Evolutionary conservation across 2,113 vertebrate genomes (phyloP).

Genomic region (Etheostoma cragini): DNA sequence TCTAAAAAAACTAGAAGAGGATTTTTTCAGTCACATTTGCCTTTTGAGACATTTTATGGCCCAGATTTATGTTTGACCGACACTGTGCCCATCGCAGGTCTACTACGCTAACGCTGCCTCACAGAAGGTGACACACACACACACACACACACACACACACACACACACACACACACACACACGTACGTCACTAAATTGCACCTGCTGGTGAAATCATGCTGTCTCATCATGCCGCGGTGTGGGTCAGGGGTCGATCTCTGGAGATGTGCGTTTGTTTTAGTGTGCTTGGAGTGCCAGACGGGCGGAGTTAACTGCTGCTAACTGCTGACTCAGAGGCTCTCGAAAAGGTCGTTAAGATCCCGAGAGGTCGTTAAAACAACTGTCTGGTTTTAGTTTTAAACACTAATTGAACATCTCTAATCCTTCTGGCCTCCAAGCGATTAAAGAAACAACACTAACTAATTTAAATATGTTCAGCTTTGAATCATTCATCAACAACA

Average conservation of each 20-base stretch:
- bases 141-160: background rate
- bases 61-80: background rate
- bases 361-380: background rate
- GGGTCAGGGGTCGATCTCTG: background rate
- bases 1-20: fast-evolving
- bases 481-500: too few relatives aligned
- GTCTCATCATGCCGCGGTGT: fast-evolving
- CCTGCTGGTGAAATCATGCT: conserved; percentile 1
- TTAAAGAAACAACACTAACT: background rate
- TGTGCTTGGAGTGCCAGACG: conserved; percentile 3
- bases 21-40: too few relatives aligned
- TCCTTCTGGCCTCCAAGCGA: background rate
- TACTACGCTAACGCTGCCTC: conserved; percentile 38
- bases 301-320: background rate
- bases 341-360: background rate
- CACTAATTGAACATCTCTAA: background rate
- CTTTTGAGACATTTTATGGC: too few relatives aligned
- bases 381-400: background rate
- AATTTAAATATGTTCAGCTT: background rate
- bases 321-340: background rate
- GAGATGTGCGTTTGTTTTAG: conserved; percentile 9
- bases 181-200: too few relatives aligned
- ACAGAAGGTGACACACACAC: conserved; percentile 47
- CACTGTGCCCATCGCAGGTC: conserved; percentile 51
- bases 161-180: too few relatives aligned